Conservation (phyloP, 2,797 vertebrate genomes). For the Thaleichthys pacificus region DNA sequence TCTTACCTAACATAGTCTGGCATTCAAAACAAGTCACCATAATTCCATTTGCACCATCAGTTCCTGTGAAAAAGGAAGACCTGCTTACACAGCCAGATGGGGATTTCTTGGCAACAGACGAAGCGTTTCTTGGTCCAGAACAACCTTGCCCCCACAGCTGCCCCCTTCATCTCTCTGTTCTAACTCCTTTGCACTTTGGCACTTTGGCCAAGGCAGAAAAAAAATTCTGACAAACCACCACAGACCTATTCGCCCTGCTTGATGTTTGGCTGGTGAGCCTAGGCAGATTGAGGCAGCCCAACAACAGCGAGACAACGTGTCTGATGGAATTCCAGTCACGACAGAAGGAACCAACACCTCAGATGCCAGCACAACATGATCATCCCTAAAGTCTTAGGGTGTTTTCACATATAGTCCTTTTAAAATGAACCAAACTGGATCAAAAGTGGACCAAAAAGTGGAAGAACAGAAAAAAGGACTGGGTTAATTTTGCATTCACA, state of each 20-base stretch:
- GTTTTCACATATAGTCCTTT: too few species aligned
- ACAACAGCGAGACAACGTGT: too few species aligned
- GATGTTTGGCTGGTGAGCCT: too few species aligned
- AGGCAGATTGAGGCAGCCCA: too few species aligned
- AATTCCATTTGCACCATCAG: background rate
- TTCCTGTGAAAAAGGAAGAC: background rate
- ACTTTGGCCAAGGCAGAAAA: slow-evolving; percentile 7
- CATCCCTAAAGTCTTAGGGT: background rate
- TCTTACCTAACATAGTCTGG: background rate
- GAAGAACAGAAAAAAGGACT: too few species aligned
- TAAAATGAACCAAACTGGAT: too few species aligned
- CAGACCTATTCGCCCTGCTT: too few species aligned
- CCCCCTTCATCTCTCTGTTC: background rate
- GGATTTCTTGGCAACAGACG: background rate
- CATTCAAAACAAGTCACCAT: slow-evolving; percentile 9
- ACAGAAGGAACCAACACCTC: slow-evolving; percentile 16
- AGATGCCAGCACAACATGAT: slow-evolving; percentile 10
- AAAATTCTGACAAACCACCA: too few species aligned
- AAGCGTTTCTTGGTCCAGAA: background rate
- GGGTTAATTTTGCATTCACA: too few species aligned
- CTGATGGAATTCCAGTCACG: slow-evolving; percentile 14
- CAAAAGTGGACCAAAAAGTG: too few species aligned
- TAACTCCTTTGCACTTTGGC: slow-evolving; percentile 6
- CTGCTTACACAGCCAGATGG: background rate
- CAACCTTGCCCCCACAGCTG: background rate